Evolutionary conservation across 1,140 invertebrate genomes (phyloP), one percentile per base, ranked within the genome.

Genomic region (Glomeris maerens): DNA sequence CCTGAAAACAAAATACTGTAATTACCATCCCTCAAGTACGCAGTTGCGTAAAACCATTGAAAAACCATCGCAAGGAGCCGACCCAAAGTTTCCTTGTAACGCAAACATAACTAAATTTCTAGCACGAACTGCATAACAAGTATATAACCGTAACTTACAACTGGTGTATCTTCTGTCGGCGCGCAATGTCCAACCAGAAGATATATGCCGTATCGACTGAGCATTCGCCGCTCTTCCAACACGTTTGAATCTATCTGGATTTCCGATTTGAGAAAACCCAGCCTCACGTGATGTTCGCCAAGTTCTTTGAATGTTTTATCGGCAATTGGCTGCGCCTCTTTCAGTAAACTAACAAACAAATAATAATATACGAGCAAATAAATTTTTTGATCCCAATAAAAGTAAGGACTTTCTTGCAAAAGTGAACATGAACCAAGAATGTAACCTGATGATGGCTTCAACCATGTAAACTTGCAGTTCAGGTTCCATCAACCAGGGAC

Each of bases 31-130:
- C 91, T 92, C 17, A 93, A 80, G 68, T 90, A 93, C 5, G 91
- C 89, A 27, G 93, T 97, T 52, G 92, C 84, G 72, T 96, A 87
- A 73, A 98, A 98, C 95, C 95, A 98, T 69, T 98, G 91, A 72
- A 98, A 98, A 48, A 98, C 75, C 76, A 94, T 93, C 48, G 88
- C 86, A 25, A 98, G 72, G 56, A 98, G 75, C 57, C 93, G 74
- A 20, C 92, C 91, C 28, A 98, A 72, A 27, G 90, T 80, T 67
- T 93, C 85, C 62, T 82, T 71, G 23, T 42, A 54, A 54, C 7
- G 28, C 10, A 7, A 17, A 63, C 55, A 39, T 53, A 40, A 21
- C 45, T 29, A 14, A 36, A 47, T 17, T 39, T 52, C 23, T 29
- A 20, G 29, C 3, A 50, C 27, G 41, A 14, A 1, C 41, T 49